Percentiles rank a stretch among this genome's conserved stretches.
Evolutionary conservation across 2,797 vertebrate genomes (phyloP).

Genomic region (Melopsittacus undulatus): DNA sequence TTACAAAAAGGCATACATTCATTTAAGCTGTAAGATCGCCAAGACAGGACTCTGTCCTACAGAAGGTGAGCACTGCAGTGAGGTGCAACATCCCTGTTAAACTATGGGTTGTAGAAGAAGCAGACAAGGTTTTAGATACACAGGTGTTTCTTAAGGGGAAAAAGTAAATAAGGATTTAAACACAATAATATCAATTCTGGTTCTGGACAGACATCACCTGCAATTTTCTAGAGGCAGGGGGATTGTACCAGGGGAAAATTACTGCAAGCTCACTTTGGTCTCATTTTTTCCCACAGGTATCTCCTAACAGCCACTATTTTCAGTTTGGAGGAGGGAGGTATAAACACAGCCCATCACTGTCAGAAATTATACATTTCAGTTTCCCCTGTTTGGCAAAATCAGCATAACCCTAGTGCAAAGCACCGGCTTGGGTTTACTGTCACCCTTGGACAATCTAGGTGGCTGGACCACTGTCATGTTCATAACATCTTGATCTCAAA

Average conservation of each 20-base stretch:
- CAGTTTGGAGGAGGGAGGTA: background rate
- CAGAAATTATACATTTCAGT: background rate
- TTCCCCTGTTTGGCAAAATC: background rate
- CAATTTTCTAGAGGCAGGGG: background rate
- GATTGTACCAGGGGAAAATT: background rate
- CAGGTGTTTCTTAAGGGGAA: accelerated
- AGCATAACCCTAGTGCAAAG: background rate
- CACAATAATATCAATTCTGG: background rate
- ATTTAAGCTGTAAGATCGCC: background rate
- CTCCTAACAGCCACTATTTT: background rate
- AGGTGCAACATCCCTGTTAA: background rate
- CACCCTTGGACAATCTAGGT: background rate
- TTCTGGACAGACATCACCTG: background rate
- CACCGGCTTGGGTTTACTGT: background rate
- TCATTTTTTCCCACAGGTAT: background rate
- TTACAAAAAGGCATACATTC: accelerated
- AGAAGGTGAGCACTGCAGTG: accelerated
- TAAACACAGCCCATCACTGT: background rate
- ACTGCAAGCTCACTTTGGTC: accelerated
- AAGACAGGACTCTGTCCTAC: background rate
- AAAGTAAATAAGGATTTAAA: background rate
- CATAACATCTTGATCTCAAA: background rate
- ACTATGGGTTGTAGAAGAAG: background rate
- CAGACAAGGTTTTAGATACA: background rate
- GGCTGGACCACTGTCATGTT: background rate